Evolutionary conservation across 2,888 invertebrate species (phyloP), one percentile per base, ranked within the genome.

Genomic region (Ichneumoninae sp.): DNA sequence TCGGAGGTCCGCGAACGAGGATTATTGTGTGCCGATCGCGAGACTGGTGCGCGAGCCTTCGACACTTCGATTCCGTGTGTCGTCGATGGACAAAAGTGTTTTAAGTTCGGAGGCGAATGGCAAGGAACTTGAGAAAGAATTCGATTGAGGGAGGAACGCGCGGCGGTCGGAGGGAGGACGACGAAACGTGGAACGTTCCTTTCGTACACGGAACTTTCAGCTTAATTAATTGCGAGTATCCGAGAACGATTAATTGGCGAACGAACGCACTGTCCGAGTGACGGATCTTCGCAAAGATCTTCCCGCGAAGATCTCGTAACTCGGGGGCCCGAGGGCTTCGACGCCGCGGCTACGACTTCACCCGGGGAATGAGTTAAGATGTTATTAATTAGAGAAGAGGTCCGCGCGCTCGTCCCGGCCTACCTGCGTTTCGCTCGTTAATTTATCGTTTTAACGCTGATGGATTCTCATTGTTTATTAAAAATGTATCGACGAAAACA

Each of bases 201-300:
- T 4, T 40, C 16, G 33, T 52, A 5, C 30, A 26, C 62, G 70
- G 47, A 54, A 65, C 65, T 70, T 76, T 70, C 65, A 19, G 65
- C 44, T 76, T 81, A 76, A 81, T 81, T 76, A 81, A 81, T 76
- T 76, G 75, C 81, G 70, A 65, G 62, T 76, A 81, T 57, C 76
- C 70, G 66, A 71, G 66, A 76, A 62, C 76, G 81, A 81, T 81
- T 81, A 81, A 81, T 81, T 81, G 81, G 62, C 65, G 76, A 76
- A 70, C 44, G n/a, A 7, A 76, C 76, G 75, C 50, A 16, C 30
- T 13, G 65, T 71, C 70, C 71, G 81, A 81, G 62, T 71, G 81
- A 81, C 81, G 76, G 52, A 81, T 76, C 81, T 81, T 65, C 70
- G 75, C 62, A 30, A 13, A 40, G 68, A n/a, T 40, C n/a, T 44